Percentiles rank a stretch among this genome's conserved stretches.
Evolutionary conservation across 2,888 invertebrate genomes (phyloP).

Genomic region (Abscondita cerata): DNA sequence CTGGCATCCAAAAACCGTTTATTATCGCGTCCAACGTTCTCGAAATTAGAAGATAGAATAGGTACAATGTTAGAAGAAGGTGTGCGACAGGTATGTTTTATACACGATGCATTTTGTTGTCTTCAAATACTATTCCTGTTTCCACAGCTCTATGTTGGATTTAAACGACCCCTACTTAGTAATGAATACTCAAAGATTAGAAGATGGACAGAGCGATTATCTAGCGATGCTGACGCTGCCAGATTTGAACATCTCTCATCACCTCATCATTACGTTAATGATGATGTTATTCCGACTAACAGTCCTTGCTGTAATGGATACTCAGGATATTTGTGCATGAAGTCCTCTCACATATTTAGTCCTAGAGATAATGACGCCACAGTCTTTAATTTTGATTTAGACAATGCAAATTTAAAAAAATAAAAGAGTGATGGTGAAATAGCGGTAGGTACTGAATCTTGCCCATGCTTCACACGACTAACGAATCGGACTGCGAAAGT

Average conservation of each 20-base stretch:
- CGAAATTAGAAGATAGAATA: constrained; percentile 80
- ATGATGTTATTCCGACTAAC: constrained; percentile 56
- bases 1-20: constrained; percentile 96
- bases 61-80: constrained; percentile 82
- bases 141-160: constrained; percentile 83
- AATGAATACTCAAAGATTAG: constrained; percentile 67
- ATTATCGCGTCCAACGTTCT: constrained; percentile 86
- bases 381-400: constrained; percentile 62
- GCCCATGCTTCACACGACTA: constrained; percentile 63
- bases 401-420: constrained; percentile 49
- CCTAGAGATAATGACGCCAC: constrained; percentile 59
- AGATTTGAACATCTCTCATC: constrained; percentile 69
- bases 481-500: constrained; percentile 47
- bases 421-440: constrained; percentile 38
- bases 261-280: constrained; percentile 64
- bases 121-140: constrained; percentile 39
- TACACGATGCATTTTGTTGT: constrained; percentile 48
- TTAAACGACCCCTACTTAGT: constrained; percentile 80
- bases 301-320: constrained; percentile 52
- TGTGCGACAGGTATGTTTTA: constrained; percentile 78
- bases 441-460: constrained; percentile 58
- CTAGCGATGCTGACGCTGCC: constrained; percentile 81
- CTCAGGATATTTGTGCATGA: constrained; percentile 70
- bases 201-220: constrained; percentile 72
- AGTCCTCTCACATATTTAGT: constrained; percentile 64